Conservation (phyloP, 2,888 invertebrate genomes). For the Heliconius erato region DNA sequence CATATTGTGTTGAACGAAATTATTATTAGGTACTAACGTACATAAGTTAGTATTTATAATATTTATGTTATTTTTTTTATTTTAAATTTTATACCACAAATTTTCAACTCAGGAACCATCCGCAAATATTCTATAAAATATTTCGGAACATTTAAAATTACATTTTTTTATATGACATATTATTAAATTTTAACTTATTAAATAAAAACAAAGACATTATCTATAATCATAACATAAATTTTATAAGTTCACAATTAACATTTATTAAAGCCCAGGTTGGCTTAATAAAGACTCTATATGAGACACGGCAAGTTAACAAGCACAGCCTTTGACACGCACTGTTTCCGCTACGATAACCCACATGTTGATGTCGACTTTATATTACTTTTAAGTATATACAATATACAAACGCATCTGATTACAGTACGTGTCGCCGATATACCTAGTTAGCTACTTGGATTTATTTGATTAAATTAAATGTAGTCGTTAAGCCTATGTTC, state of each 20-base stretch:
- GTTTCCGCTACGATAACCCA: slow-evolving; percentile 70
- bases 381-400: slow-evolving; percentile 36
- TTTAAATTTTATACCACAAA: no score
- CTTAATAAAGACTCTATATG: slow-evolving; percentile 53
- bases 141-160: not conserved
- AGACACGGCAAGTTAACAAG: slow-evolving; percentile 65
- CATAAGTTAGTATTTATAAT: no score
- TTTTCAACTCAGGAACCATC: not conserved
- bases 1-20: not conserved
- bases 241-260: not conserved
- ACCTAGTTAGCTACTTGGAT: not conserved
- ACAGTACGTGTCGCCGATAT: not conserved
- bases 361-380: slow-evolving; percentile 48
- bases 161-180: not conserved
- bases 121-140: not conserved
- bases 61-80: no score
- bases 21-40: no score
- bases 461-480: no score
- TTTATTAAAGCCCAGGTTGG: not conserved
- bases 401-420: slow-evolving; percentile 26
- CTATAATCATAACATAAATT: not conserved
- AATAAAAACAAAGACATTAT: not conserved
- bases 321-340: slow-evolving; percentile 73
- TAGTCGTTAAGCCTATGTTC: no score
- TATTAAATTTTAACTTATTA: no score